phyloP scores from a whole-genome alignment of 2,888 invertebrate genomes.

The Exephanes ischioxanthus region DNA sequence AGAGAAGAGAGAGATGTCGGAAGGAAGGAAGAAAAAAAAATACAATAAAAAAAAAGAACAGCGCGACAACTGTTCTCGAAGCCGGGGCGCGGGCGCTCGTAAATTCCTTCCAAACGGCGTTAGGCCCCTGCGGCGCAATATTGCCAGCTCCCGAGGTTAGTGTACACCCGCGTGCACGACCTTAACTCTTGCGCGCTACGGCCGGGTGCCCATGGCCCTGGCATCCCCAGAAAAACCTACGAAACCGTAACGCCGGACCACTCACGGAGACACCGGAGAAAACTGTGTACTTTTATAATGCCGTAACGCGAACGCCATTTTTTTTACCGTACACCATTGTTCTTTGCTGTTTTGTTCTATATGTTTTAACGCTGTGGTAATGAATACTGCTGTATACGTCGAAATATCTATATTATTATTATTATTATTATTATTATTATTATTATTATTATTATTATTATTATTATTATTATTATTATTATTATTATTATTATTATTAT shows the following conservation, averaged over 20 bases:
- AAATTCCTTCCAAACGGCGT: conserved; percentile 54
- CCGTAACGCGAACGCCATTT: neutral
- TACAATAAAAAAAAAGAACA: conserved; percentile 39
- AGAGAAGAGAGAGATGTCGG: conserved; percentile 16
- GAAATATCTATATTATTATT: neutral
- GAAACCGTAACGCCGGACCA: neutral
- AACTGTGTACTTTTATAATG: conserved; percentile 15
- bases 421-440: neutral
- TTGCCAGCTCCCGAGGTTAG: conserved; percentile 64
- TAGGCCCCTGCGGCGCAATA: conserved; percentile 65
- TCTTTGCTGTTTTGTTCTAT: neutral
- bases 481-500: no score
- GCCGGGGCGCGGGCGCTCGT: conserved; percentile 42
- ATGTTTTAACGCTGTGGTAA: neutral
- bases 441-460: no score
- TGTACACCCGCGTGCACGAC: conserved; percentile 58
- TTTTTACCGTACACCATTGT: neutral
- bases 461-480: no score
- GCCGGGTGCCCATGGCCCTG: neutral
- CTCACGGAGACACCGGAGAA: neutral
- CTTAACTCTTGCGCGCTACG: conserved; percentile 58
- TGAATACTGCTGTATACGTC: neutral
- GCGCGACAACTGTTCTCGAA: conserved; percentile 27
- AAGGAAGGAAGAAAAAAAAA: neutral
- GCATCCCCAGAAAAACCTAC: conserved; percentile 19